Percentiles rank a stretch among this genome's conserved stretches.
phyloP scores from a whole-genome alignment of 2,888 invertebrate genomes.

The Muschampia plurimacula region DNA sequence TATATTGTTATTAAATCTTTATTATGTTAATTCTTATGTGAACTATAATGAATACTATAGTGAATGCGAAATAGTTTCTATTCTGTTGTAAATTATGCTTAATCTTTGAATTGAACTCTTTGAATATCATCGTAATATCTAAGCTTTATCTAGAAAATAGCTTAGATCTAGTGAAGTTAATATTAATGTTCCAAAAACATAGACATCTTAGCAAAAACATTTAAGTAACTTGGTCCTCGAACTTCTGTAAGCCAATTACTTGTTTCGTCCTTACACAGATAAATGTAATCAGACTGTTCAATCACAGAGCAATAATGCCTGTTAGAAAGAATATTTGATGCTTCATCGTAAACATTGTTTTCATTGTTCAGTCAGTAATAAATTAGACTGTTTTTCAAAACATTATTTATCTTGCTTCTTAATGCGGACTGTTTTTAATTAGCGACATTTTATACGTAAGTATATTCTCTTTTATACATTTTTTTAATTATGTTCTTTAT shows the following conservation, averaged over 20 bases:
- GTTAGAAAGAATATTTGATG: slow-evolving; percentile 26
- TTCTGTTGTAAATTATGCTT: too few species aligned
- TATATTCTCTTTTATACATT: too few species aligned
- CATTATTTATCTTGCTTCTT: slow-evolving; percentile 4
- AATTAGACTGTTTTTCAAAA: slow-evolving; percentile 16
- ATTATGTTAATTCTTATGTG: too few species aligned
- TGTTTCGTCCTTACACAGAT: slow-evolving; percentile 22
- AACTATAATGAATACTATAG: too few species aligned
- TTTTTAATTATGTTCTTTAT: too few species aligned
- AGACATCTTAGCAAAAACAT: background rate
- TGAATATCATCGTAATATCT: background rate
- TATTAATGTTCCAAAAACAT: background rate
- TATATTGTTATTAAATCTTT: too few species aligned
- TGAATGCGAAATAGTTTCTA: too few species aligned
- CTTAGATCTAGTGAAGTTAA: background rate
- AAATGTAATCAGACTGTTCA: slow-evolving; percentile 23
- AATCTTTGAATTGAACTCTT: background rate
- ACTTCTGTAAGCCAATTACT: slow-evolving; percentile 23
- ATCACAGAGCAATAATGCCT: slow-evolving; percentile 20
- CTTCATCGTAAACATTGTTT: slow-evolving; percentile 21
- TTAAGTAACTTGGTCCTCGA: slow-evolving; percentile 2
- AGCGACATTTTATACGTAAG: background rate
- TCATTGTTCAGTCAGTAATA: slow-evolving; percentile 22
- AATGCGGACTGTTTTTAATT: background rate
- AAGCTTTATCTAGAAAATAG: background rate